Conservation (phyloP, 2,113 vertebrate genomes). For the Oxygymnocypris stewartii region DNA sequence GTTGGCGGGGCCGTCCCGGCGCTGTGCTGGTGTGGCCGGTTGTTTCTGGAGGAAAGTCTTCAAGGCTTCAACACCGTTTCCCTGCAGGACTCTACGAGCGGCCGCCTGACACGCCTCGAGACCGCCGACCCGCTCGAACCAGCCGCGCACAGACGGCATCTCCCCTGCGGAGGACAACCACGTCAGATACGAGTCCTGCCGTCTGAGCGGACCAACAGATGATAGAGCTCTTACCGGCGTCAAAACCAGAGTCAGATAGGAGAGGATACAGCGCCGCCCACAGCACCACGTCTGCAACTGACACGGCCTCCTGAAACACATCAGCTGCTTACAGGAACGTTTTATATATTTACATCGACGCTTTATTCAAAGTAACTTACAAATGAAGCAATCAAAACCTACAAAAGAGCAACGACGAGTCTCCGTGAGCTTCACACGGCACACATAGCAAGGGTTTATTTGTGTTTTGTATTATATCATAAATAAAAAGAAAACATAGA, state of each 20-base stretch:
- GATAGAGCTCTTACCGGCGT: slow-evolving; percentile 58
- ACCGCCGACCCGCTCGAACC: slow-evolving; percentile 81
- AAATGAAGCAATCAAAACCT: too few relatives aligned
- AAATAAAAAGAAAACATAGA: too few relatives aligned
- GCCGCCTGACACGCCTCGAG: slow-evolving; percentile 76
- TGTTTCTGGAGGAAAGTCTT: slow-evolving; percentile 83
- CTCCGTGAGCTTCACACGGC: too few relatives aligned
- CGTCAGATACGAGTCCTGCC: neutral
- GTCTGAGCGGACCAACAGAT: neutral
- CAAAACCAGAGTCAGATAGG: slow-evolving; percentile 70
- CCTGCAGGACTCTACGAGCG: slow-evolving; percentile 73
- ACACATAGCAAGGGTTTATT: too few relatives aligned
- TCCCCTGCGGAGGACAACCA: slow-evolving; percentile 70
- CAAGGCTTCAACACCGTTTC: slow-evolving; percentile 74
- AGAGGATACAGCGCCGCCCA: slow-evolving; percentile 84
- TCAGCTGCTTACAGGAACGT: too few relatives aligned
- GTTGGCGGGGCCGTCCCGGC: slow-evolving; percentile 65
- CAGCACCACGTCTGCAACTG: slow-evolving; percentile 85
- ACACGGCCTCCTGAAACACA: slow-evolving; percentile 76
- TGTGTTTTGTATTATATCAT: too few relatives aligned
- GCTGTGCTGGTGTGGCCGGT: slow-evolving; percentile 65
- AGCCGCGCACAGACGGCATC: slow-evolving; percentile 68
- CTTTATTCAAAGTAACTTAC: too few relatives aligned
- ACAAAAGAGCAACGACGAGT: too few relatives aligned
- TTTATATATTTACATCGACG: too few relatives aligned